Evolutionary conservation across 2,113 vertebrate species (phyloP), one percentile per base, ranked within the genome.

Genomic region (Daphoenositta chrysoptera): DNA sequence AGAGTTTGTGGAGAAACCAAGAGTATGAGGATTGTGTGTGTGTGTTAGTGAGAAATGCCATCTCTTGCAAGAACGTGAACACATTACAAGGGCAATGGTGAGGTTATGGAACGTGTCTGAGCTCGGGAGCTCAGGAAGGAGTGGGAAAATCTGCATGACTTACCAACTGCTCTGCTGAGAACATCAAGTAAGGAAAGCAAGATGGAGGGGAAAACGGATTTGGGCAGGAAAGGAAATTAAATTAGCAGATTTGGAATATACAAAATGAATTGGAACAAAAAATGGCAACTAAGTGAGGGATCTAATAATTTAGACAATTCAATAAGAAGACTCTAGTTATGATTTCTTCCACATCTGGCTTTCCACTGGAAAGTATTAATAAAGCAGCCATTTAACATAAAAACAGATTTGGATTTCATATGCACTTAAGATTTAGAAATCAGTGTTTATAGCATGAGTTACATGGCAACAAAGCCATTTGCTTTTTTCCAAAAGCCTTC

Each of bases 131-230:
- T 91, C 77, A 91, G 77, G 61, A 83, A 83, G 65, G 84, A 90
- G 71, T 63, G 83, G 93, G 83, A 70, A 94, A 92, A 78, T 94
- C 93, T 95, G 66, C 44, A 80, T 68, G 47, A 97, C 97, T 97
- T 97, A 97, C 96, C 95, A 97, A 91, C 92, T 97, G 95, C 90
- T 97, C 94, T 97, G 96, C 96, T 97, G 96, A 94, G 61, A 96
- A 95, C 96, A 97, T 47, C 94, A 94, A 93, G 80, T 87, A 97
- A 96, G 86, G 95, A 96, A 97, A 94, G 95, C 95, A 94, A 97
- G 90, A 97, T 88, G 94, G 68, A 95, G 58, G 66, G 76, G 90
- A 73, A 95, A 95, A 93, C 26, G 90, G 88, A 89, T 97, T 96
- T 94, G 97, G 93, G 91, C 93, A 84, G 93, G 97, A 94, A 71